Base-by-base conservation (phyloP, 1,140 invertebrate genomes). In the Drosophila guanche region DNA sequence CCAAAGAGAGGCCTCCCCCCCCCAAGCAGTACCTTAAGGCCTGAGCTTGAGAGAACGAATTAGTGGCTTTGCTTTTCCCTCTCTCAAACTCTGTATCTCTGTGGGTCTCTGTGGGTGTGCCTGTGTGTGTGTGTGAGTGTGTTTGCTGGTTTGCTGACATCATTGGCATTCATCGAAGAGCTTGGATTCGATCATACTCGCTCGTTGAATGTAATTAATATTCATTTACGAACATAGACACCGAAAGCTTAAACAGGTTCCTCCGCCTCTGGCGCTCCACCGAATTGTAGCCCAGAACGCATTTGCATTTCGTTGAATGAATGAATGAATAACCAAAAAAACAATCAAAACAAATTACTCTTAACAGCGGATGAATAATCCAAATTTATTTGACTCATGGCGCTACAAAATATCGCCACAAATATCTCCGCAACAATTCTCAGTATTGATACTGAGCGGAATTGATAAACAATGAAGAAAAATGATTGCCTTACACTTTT, bases 141-240 rank as follows among this genome's bases (percentile, higher is more conserved):
- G 23, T 14, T n/a, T 33, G 43, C 29, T 33, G 14, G 40, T 14
- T 41, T 16, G 71, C 79, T 84, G 80, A 84, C 80, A 84, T 84
- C 79, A 84, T 84, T 69, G 58, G 66, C 48, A 59, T 48, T 47
- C 59, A 74, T 75, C 42, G 57, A 58, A 55, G 54, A 16, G 43
- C 69, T 61, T 63, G 33, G 70, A 79, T 84, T 79, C 46, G 79
- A 84, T 84, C 76, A 72, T 65, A 63, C 68, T 42, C 51, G 47
- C 57, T 55, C 33, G 27, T 25, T 42, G 59, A 51, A 54, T 68
- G 75, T 75, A 85, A 86, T 86, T 86, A 86, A 86, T 80, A 77
- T 61, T 76, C 59, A 86, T 77, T 80, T 80, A 76, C 76, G 56
- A 53, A 45, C 61, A 66, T 58, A 66, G 40, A 67, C 40, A 58